Evolutionary conservation across 2,888 invertebrate species (phyloP), one percentile per base, ranked within the genome.

Genomic region (Epiblema foenella): DNA sequence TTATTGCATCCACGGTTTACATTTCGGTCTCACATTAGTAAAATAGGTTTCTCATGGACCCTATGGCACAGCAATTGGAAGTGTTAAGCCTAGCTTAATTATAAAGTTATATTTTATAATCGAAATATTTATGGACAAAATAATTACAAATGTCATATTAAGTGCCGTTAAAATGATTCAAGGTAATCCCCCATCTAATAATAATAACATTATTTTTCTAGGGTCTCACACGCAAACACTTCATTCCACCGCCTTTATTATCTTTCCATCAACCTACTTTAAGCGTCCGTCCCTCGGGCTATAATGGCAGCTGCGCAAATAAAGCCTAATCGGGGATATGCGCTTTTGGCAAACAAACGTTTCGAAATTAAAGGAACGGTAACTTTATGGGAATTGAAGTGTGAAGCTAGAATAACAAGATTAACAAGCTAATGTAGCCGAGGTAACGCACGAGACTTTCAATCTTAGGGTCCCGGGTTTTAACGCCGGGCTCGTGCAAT

Each of bases 301-400:
- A 52, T 51, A 12, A 59, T n/a, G 46, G 12, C 63, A 64, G 64
- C 52, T 64, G 52, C 20, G 64, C 29, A 65, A 65, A 65, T 65
- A 65, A 42, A 12, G 29, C 12, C 20, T 42, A 65, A 56, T 65
- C 65, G 54, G 42, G 54, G 54, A 39, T 42, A 24, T 8, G 42
- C 39, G 39, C 54, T 20, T 65, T 65, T 29, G 24, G 54, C 54
- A 54, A 64, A 64, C 17, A 39, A 7, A 4, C 24, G 54, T 29
- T 65, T 56, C 24, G n/a, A 63, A 63, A 52, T 52, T 52, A 52
- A 63, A 52, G 51, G 52, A 11, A 29, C 17, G 29, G 24, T 24
- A 54, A 24, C 42, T 56, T 65, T 54, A 56, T 7, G 9, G 49
- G 20, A 2, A 37, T 49, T 37, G 29, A 49, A 51, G 54, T 54